phyloP scores from a whole-genome alignment of 2,888 invertebrate species.

The Brachyptera putata region DNA sequence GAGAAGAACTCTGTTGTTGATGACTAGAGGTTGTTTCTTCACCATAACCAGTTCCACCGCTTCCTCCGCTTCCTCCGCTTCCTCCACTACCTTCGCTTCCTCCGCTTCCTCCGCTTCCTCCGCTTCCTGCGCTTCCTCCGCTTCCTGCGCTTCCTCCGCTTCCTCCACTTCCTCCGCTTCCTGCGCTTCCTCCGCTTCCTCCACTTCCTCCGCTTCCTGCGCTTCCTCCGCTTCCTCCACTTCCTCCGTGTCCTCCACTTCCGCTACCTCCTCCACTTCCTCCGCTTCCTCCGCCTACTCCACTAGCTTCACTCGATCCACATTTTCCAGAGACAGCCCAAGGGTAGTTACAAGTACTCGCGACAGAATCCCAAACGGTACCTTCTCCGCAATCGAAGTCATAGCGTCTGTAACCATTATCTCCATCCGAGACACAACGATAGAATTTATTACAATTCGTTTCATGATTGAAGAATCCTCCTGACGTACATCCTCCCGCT shows the following conservation, averaged over 20 bases:
- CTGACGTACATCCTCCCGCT: not conserved
- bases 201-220: too few relatives aligned
- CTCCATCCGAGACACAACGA: slow-evolving; percentile 46
- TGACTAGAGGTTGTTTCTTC: not conserved
- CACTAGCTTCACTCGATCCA: slow-evolving; percentile 30
- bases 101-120: slow-evolving; percentile 24
- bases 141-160: slow-evolving; percentile 12
- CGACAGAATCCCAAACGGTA: slow-evolving; percentile 65
- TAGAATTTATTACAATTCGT: slow-evolving; percentile 45
- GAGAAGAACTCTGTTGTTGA: not conserved
- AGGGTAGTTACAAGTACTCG: slow-evolving; percentile 57
- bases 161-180: slow-evolving; percentile 30
- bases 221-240: too few relatives aligned
- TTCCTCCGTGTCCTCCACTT: slow-evolving; percentile 29
- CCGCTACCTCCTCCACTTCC: slow-evolving; percentile 25
- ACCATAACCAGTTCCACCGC: too few relatives aligned
- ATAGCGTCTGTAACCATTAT: slow-evolving; percentile 48
- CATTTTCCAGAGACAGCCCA: slow-evolving; percentile 47
- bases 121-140: too few relatives aligned
- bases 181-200: slow-evolving; percentile 10
- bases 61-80: not conserved
- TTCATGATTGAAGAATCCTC: slow-evolving; percentile 9
- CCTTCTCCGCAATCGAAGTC: slow-evolving; percentile 62
- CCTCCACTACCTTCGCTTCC: slow-evolving; percentile 31
- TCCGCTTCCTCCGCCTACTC: too few relatives aligned